Evolutionary conservation across 2,888 invertebrate species (phyloP), one percentile per base, ranked within the genome.

Genomic region (Ypsolopha scabrella): DNA sequence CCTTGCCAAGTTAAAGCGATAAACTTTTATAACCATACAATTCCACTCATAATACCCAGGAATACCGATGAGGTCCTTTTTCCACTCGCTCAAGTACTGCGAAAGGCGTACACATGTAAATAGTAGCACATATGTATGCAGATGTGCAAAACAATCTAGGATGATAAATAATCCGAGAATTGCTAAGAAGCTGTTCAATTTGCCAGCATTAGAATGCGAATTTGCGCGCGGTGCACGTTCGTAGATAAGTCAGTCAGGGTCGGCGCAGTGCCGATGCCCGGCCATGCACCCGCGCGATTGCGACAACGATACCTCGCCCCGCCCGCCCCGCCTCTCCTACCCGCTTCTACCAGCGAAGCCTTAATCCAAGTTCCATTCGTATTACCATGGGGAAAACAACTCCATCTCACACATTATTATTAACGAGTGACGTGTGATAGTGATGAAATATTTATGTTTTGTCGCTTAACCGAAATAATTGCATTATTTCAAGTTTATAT

Each of bases 201-300:
- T 65, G 79, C 79, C 67, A 77, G 75, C 72, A 73, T 80, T 81
- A 83, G 85, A 82, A 72, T 73, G 74, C 72, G 74, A 75, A 81
- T 85, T 83, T 79, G 85, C 82, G 82, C 80, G 72, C 81, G 70
- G 72, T 73, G 79, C 83, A 80, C 82, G 81, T 80, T 82, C 71
- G 78, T 72, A 82, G 82, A 80, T 83, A 86, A 85, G 85, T 86
- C 80, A 85, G 86, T 86, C 86, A 86, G 85, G 85, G 86, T 85
- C 85, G 85, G 63, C 66, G 74, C 78, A 80, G 83, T 80, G 85
- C 85, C 83, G 85, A 82, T 74, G 85, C 74, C 82, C 85, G 85
- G 81, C 86, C 86, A 67, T 85, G 85, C 82, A 82, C 85, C 80
- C 82, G 80, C 64, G 61, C 61, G 61, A 73, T 76, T 77, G 72